Evolutionary conservation across 2,797 vertebrate genomes (phyloP), one percentile per base, ranked within the genome.

Genomic region (Hypotaenidia okinawae): DNA sequence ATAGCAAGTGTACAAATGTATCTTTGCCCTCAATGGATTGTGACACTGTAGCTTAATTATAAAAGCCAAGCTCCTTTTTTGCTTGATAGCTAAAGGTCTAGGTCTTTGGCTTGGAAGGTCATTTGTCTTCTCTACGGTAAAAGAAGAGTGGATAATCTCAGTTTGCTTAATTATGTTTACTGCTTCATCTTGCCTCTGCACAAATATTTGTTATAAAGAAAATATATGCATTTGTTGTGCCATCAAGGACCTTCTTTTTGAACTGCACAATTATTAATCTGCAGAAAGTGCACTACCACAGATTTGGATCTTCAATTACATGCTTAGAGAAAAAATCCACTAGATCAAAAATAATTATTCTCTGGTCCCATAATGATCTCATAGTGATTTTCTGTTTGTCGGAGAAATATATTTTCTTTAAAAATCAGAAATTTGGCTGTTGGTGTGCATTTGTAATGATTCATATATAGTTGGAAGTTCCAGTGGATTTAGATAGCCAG

Each of bases 161-260:
- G n/a, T 58, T 76, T 80, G 21, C 84, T 82, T 73, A 83, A 87
- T 94, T 77, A 89, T 58, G 22, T 91, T 93, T 89, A 72, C 51
- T 80, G 11, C 24, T 83, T 87, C 37, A 52, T 86, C 78, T 82
- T 92, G 24, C 9, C 23, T 84, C 27, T 83, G 13, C 27, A 18
- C 14, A 94, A 84, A 64, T 87, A 89, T 58, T 91, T 79, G 22
- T 66, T 58, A 72, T 73, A 80, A 70, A 87, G 41, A 45, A 74
- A 92, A 80, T 63, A 63, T 2, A 0, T 17, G 22, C 18, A 72
- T 83, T 58, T 3, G 3, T 22, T 68, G 22, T 74, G 49, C 23
- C 75, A 84, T 67, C 68, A 41, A 86, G 21, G 43, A 73, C 28
- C 57, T 84, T 64, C 14, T 59, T 55, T 94, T 33, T 87, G 39